These are phyloP conservation scores for Delphinus delphis DNA, from an alignment of 2,113 vertebrate species.

Conservation along the genomic window DNA sequence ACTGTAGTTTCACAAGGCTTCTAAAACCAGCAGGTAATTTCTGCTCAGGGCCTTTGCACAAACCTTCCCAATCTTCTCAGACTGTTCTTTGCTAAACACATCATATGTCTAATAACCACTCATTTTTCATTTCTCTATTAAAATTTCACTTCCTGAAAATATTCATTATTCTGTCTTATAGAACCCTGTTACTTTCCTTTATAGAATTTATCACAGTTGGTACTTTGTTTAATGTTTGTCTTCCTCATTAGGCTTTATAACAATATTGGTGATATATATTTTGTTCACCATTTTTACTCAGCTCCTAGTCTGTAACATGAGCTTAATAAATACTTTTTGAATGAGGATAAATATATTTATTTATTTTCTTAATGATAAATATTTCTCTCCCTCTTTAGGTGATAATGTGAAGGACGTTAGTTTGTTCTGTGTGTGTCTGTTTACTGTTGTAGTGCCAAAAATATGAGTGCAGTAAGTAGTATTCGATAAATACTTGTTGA, in stretches of 20 bases:
- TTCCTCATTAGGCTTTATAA: neutral
- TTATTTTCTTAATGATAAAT: neutral
- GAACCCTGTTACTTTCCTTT: neutral
- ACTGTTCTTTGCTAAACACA: neutral
- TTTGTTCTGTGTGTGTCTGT: neutral
- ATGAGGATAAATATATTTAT: neutral
- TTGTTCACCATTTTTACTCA: neutral
- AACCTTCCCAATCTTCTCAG: neutral
- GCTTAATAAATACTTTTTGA: neutral
- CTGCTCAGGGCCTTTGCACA: neutral
- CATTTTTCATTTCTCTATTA: neutral
- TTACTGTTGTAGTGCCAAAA: neutral
- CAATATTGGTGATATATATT: neutral
- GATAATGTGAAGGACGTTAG: neutral
- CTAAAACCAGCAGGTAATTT: neutral
- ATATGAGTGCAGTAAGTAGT: neutral
- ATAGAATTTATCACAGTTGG: neutral
- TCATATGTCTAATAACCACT: neutral
- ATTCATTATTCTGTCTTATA: neutral
- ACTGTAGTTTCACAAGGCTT: neutral
- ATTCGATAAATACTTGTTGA: neutral
- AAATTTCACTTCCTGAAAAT: neutral
- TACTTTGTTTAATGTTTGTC: neutral
- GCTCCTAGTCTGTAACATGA: neutral
- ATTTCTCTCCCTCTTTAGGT: neutral